These are phyloP conservation scores for Sycophila sp. DNA, from an alignment of 1,140 invertebrate species.

Conservation along the genomic window DNA sequence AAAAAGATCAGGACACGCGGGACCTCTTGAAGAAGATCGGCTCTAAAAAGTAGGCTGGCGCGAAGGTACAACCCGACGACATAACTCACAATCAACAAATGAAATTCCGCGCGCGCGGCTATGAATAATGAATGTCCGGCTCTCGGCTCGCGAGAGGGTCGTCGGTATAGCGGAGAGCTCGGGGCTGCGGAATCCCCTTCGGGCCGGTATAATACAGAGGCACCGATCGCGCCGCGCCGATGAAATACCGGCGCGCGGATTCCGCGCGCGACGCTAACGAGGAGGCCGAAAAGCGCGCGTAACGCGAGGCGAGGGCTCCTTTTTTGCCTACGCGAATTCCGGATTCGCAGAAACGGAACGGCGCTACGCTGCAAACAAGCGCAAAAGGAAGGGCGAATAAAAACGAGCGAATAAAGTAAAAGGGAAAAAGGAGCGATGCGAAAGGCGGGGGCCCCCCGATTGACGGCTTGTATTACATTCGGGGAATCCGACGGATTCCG, in stretches of 20 bases:
- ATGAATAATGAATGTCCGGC: slow-evolving; percentile 31
- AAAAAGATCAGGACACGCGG: not conserved
- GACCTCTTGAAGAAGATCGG: too few species aligned
- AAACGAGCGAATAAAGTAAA: not conserved
- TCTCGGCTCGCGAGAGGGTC: slow-evolving; percentile 17
- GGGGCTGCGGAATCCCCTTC: not conserved
- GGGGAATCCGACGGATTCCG: not conserved
- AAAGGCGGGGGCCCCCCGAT: slow-evolving; percentile 31
- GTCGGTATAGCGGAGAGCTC: slow-evolving; percentile 24
- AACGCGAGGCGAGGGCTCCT: slow-evolving; percentile 32
- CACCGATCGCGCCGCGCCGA: not conserved
- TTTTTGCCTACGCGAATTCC: slow-evolving; percentile 54
- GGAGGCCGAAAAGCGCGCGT: slow-evolving; percentile 24
- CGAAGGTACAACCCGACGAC: slow-evolving; percentile 11
- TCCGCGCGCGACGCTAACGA: slow-evolving; percentile 40
- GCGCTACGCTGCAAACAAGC: too few species aligned
- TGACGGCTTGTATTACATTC: slow-evolving; percentile 22
- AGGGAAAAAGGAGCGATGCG: slow-evolving; percentile 12
- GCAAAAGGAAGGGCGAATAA: too few species aligned
- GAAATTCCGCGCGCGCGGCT: slow-evolving; percentile 22
- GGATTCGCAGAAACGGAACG: slow-evolving; percentile 53
- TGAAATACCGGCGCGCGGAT: not conserved
- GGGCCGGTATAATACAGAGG: not conserved
- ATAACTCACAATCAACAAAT: slow-evolving; percentile 33
- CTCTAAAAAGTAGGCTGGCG: too few species aligned